Evolutionary conservation across 2,888 invertebrate species (phyloP), one percentile per base, ranked within the genome.

Genomic region (Galeruca laticollis): DNA sequence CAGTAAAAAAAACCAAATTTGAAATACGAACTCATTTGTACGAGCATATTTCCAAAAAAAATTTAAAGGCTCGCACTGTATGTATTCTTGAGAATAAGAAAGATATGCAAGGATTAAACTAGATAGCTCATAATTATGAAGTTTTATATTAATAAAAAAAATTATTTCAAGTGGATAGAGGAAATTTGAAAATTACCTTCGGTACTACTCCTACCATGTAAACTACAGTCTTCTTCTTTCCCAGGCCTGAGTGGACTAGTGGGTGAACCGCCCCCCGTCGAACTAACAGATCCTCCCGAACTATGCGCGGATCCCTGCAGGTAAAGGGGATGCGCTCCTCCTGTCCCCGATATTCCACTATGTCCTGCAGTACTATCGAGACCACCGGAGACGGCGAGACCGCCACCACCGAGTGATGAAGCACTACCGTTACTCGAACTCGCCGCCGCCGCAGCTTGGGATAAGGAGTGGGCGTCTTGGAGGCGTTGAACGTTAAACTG

Each of bases 211-310:
- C 90, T 87, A 43, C 89, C 89, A 80, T 89, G 89, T 77, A 89
- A 85, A 73, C 89, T 88, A 74, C 89, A 87, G 77, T 90, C 89
- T 82, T 90, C 90, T 84, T 91, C 90, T 84, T 91, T 90, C 82
- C 90, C 87, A 71, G 89, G 88, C 73, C 86, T 77, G 47, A 85
- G 81, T n/a, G 86, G 86, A 76, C 86, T 86, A 43, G 83, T 83
- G 2, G 86, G 86, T 4, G 85, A 85, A 31, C 84, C 84, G 47
- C 85, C 86, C 9, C 86, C 85, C 37, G 86, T 85, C 15, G 86
- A 86, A 73, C 86, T 86, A 73, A 86, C 86, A 26, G 86, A 86
- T 15, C 86, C 86, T 13, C 85, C 85, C 56, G 84, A 83, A 77
- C 85, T 85, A 73, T 86, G 86, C 70, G 84, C 81, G 47, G 83